Evolutionary conservation across 1,140 invertebrate species (phyloP).

Genomic region (Parasteatoda tepidariorum): DNA sequence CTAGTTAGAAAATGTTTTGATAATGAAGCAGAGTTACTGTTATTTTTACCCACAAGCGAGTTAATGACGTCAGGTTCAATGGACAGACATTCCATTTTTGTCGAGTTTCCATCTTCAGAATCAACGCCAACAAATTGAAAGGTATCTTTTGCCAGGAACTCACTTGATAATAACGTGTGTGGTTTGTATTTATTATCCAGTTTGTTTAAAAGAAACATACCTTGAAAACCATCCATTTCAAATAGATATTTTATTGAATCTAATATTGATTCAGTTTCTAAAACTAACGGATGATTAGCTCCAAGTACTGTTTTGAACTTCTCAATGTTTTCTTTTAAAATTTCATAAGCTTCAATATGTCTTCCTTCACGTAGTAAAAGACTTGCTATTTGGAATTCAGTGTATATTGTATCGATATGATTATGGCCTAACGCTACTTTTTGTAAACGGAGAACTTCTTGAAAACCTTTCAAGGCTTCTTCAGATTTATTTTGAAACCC

Average conservation of each 20-base stretch:
- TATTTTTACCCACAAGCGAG: too few relatives aligned
- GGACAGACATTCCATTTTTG: too few relatives aligned
- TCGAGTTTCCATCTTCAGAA: too few relatives aligned
- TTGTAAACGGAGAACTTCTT: slow-evolving; percentile 33
- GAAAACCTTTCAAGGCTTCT: slow-evolving; percentile 26
- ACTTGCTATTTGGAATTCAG: slow-evolving; percentile 29
- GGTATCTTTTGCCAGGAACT: too few relatives aligned
- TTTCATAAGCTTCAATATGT: neutral
- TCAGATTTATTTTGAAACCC: slow-evolving; percentile 51
- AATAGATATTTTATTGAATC: neutral
- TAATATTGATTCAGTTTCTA: slow-evolving; percentile 1
- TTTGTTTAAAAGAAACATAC: neutral
- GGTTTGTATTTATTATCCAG: neutral
- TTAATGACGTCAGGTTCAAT: too few relatives aligned
- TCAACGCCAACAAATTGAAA: too few relatives aligned
- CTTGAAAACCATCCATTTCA: neutral
- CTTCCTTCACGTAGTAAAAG: slow-evolving; percentile 30
- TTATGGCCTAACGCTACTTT: slow-evolving; percentile 39
- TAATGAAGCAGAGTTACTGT: too few relatives aligned
- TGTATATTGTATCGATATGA: slow-evolving; percentile 54
- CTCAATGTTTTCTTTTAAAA: too few relatives aligned
- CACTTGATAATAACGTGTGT: too few relatives aligned
- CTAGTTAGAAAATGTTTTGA: too few relatives aligned
- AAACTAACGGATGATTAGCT: neutral
- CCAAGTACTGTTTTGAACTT: slow-evolving; percentile 6